Evolutionary conservation across 1,140 invertebrate genomes (phyloP).

Genomic region (Ladona fulva): DNA sequence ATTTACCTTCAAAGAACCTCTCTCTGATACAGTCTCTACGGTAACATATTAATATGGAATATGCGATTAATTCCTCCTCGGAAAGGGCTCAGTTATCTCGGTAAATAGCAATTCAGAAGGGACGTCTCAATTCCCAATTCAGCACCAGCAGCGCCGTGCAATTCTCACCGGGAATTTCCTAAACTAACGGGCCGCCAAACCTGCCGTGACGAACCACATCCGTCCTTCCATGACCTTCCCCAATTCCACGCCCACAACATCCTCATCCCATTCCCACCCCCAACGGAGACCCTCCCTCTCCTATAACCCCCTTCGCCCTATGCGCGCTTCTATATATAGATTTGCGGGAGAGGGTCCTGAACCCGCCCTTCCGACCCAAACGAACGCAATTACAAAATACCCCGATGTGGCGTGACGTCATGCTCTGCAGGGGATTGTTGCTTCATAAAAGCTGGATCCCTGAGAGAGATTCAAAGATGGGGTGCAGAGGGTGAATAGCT

Average conservation of each 20-base stretch:
- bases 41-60: too few relatives aligned
- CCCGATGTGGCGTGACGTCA: neutral
- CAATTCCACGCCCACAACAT: neutral
- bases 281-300: neutral
- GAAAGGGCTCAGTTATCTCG: too few relatives aligned
- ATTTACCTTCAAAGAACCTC: too few relatives aligned
- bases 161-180: neutral
- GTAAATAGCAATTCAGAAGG: too few relatives aligned
- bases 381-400: neutral
- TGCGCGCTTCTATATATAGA: neutral
- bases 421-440: neutral
- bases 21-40: too few relatives aligned
- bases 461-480: neutral
- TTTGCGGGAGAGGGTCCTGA: neutral
- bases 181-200: neutral
- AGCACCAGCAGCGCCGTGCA: neutral
- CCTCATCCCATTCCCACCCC: neutral
- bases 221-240: neutral
- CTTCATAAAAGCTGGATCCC: neutral
- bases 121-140: too few relatives aligned
- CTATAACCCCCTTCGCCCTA: neutral
- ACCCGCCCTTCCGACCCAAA: neutral
- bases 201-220: neutral
- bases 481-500: neutral
- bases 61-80: too few relatives aligned